Evolutionary conservation across 2,888 invertebrate genomes (phyloP).

Genomic region (Perizoma flavofasciatum): DNA sequence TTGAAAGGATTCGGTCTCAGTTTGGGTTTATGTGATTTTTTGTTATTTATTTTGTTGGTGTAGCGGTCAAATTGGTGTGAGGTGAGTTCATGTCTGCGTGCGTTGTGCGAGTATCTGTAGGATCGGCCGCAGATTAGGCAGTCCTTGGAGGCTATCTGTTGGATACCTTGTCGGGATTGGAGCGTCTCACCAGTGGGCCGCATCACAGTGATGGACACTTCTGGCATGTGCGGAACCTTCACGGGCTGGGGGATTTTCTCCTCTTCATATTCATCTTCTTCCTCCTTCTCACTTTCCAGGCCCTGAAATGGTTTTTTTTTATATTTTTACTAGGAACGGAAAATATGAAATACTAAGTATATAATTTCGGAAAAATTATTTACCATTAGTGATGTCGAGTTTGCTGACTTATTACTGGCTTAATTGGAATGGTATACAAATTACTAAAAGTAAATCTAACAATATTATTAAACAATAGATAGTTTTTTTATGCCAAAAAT

Average conservation of each 20-base stretch:
- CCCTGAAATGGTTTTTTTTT: slow-evolving; percentile 58
- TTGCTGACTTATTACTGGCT: no score
- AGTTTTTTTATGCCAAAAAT: no score
- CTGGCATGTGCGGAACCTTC: slow-evolving; percentile 69
- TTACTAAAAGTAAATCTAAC: no score
- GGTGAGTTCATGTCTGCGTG: slow-evolving; percentile 76
- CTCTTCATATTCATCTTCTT: slow-evolving; percentile 64
- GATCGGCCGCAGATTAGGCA: slow-evolving; percentile 78
- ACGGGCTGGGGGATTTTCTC: slow-evolving; percentile 51
- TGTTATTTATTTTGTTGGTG: slow-evolving; percentile 72
- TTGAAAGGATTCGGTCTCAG: slow-evolving; percentile 79
- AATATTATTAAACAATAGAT: no score
- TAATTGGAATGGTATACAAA: no score
- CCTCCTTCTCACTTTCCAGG: slow-evolving; percentile 72
- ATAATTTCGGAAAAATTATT: background rate
- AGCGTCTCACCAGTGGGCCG: slow-evolving; percentile 73
- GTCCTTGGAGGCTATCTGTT: slow-evolving; percentile 78
- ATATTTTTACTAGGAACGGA: background rate
- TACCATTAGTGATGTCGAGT: background rate
- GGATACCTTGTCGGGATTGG: slow-evolving; percentile 75
- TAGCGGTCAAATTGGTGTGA: slow-evolving; percentile 79
- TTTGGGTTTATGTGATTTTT: slow-evolving; percentile 68
- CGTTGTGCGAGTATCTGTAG: slow-evolving; percentile 80
- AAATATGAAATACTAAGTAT: background rate
- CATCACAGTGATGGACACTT: slow-evolving; percentile 79